Conservation (phyloP, 2,113 vertebrate genomes). For the Illadopsis cleaveri region DNA sequence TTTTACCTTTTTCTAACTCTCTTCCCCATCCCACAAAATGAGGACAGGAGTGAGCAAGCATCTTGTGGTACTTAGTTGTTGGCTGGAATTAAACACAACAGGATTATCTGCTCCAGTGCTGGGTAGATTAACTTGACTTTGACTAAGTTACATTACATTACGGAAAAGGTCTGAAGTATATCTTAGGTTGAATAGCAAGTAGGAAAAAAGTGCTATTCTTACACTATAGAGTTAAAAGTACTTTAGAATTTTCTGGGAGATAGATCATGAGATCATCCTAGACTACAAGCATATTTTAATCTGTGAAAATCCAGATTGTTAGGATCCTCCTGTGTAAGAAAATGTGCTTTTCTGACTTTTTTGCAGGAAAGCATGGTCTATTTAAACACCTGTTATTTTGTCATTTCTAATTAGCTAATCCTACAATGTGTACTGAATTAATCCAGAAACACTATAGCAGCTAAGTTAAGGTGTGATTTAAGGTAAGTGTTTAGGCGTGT, state of each 20-base stretch:
- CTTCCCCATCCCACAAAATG: not conserved
- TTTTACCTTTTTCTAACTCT: not conserved
- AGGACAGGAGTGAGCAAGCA: not conserved
- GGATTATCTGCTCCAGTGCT: not conserved
- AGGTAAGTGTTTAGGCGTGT: not conserved
- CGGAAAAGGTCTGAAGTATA: not conserved
- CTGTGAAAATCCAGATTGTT: not conserved
- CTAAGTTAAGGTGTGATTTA: not conserved
- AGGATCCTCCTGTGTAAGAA: not conserved
- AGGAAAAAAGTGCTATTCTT: not conserved
- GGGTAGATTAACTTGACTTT: not conserved
- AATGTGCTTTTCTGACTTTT: not conserved
- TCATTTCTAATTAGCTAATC: not conserved
- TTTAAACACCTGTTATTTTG: not conserved
- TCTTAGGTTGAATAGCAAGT: not conserved
- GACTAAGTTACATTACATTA: not conserved
- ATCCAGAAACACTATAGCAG: not conserved
- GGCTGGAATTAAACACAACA: not conserved
- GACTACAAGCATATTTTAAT: not conserved
- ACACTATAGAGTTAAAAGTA: not conserved
- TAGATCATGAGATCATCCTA: not conserved
- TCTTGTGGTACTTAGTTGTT: not conserved
- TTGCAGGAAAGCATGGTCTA: not conserved
- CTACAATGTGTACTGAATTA: not conserved
- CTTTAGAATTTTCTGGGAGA: not conserved